Conservation (phyloP, 2,888 invertebrate species). For the Oithona nana region DNA sequence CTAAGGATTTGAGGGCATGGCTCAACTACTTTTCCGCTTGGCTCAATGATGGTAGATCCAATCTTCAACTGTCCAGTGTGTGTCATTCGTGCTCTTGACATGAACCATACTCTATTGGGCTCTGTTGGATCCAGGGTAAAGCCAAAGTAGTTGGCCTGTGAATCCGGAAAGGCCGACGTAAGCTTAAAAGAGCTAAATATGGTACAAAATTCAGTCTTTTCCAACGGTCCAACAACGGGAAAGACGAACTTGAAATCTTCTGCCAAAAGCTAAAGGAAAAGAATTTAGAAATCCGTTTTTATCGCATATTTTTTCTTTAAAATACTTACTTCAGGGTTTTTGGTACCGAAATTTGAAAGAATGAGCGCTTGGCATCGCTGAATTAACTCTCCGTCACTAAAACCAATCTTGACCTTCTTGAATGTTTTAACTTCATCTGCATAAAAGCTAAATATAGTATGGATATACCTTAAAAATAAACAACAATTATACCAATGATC, state of each 20-base stretch:
- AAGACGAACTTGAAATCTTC: constrained; percentile 1
- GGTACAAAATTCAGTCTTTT: background rate
- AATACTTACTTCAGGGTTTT: too few relatives aligned
- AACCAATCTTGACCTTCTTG: too few relatives aligned
- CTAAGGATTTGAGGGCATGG: constrained; percentile 1
- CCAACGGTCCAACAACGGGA: constrained; percentile 6
- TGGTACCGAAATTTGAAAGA: too few relatives aligned
- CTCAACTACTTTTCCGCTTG: background rate
- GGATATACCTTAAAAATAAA: too few relatives aligned
- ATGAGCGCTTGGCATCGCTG: too few relatives aligned
- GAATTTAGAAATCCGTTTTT: too few relatives aligned
- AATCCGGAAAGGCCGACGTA: background rate
- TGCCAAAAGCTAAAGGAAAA: background rate
- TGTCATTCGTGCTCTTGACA: background rate
- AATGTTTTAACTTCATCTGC: too few relatives aligned
- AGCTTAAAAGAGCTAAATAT: background rate
- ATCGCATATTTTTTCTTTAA: too few relatives aligned
- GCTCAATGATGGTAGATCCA: background rate
- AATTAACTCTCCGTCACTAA: too few relatives aligned
- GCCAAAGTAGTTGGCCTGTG: background rate
- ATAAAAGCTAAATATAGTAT: too few relatives aligned
- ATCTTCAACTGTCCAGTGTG: background rate
- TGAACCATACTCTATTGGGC: constrained; percentile 9
- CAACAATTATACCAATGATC: too few relatives aligned
- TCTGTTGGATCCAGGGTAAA: constrained; percentile 4